Evolutionary conservation across 2,113 vertebrate species (phyloP).

Genomic region (Anhinga rufa): DNA sequence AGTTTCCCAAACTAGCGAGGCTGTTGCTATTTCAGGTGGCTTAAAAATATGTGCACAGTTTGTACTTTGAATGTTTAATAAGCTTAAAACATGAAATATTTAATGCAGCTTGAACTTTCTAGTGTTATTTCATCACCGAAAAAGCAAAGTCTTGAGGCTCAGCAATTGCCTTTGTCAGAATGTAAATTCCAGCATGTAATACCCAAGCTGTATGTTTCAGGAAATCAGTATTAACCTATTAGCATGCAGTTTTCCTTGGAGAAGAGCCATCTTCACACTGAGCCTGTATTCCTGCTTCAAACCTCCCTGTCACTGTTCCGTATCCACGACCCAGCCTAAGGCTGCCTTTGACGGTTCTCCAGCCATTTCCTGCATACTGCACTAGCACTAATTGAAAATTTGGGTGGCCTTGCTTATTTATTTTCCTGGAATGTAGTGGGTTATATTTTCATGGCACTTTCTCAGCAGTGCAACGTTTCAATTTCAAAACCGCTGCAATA

Average conservation of each 20-base stretch:
- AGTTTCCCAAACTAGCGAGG: constrained; percentile 11
- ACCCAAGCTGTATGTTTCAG: constrained; percentile 70
- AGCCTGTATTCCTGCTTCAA: constrained; percentile 64
- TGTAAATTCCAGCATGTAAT: constrained; percentile 71
- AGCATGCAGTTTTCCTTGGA: constrained; percentile 78
- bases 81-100: constrained; percentile 66
- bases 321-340: constrained; percentile 75
- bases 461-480: constrained; percentile 95
- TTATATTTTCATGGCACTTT: constrained; percentile 98
- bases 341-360: constrained; percentile 78
- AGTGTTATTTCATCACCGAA: constrained; percentile 66
- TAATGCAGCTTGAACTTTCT: constrained; percentile 65
- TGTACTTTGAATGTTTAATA: constrained; percentile 65
- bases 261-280: constrained; percentile 76
- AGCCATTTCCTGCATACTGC: constrained; percentile 93
- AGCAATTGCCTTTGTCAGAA: constrained; percentile 63
- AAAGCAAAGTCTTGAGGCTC: constrained; percentile 60
- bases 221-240: constrained; percentile 72
- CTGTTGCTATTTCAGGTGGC: constrained; percentile 71
- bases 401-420: constrained; percentile 99
- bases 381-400: constrained; percentile 97
- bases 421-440: constrained; percentile 94
- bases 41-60: constrained; percentile 55
- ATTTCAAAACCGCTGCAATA: constrained; percentile 71
- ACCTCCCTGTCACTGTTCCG: constrained; percentile 79